Evolutionary conservation across 2,888 invertebrate species (phyloP).

Genomic region (Polia nebulosa): DNA sequence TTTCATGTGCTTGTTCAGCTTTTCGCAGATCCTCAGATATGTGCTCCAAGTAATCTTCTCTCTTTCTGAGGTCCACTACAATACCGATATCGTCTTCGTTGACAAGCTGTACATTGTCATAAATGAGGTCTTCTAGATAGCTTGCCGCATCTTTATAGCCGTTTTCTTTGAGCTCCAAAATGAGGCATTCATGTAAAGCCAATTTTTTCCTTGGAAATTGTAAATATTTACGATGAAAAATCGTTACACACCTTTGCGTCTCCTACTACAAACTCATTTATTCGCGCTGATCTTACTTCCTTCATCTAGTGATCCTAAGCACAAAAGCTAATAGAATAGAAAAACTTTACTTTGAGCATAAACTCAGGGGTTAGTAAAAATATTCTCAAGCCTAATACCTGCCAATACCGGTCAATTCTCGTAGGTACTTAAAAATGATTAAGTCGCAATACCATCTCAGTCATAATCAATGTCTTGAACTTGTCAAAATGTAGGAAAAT

Average conservation of each 20-base stretch:
- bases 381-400: not conserved
- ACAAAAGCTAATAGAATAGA: not conserved
- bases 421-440: too few relatives aligned
- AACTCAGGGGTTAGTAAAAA: not conserved
- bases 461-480: too few relatives aligned
- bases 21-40: constrained; percentile 77
- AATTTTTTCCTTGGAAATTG: constrained; percentile 83
- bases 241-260: not conserved
- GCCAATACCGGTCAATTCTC: too few relatives aligned
- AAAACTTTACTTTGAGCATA: not conserved
- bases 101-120: constrained; percentile 89
- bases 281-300: too few relatives aligned
- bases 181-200: constrained; percentile 89
- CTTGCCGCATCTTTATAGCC: constrained; percentile 86
- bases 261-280: too few relatives aligned
- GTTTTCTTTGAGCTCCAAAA: constrained; percentile 89
- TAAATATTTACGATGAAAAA: not conserved
- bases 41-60: constrained; percentile 79
- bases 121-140: constrained; percentile 90
- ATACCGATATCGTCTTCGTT: constrained; percentile 89
- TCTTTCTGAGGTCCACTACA: constrained; percentile 82
- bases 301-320: too few relatives aligned
- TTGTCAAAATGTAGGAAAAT: too few relatives aligned
- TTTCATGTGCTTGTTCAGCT: constrained; percentile 82
- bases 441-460: too few relatives aligned